Conservation (phyloP, 2,888 invertebrate genomes). For the Thyatira batis region DNA sequence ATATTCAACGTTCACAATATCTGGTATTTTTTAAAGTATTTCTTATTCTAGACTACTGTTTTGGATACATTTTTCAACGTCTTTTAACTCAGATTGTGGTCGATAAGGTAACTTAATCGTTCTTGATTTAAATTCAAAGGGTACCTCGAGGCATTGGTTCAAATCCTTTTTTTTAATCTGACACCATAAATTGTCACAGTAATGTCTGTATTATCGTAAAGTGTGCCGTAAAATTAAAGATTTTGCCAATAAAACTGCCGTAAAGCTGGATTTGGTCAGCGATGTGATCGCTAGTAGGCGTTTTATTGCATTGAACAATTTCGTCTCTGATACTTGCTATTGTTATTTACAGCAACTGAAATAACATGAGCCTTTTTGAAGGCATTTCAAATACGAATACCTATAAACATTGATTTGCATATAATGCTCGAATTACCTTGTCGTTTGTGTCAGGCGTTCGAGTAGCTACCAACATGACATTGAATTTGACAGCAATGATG, state of each 20-base stretch:
- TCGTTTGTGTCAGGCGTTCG: not conserved
- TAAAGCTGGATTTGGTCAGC: slow-evolving; percentile 41
- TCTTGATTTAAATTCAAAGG: not conserved
- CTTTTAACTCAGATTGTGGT: not conserved
- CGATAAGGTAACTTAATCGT: not conserved
- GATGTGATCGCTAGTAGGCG: slow-evolving; percentile 40
- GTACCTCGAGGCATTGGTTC: not conserved
- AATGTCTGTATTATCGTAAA: slow-evolving; percentile 45
- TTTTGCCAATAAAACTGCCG: slow-evolving; percentile 44
- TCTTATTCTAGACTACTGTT: not conserved
- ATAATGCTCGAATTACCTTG: not conserved
- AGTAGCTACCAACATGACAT: not conserved
- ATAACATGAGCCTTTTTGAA: not conserved
- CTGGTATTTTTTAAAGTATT: not conserved
- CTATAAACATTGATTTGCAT: not conserved
- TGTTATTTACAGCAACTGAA: slow-evolving; percentile 1
- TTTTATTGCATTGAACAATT: slow-evolving; percentile 28
- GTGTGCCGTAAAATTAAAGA: slow-evolving; percentile 50
- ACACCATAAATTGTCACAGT: slow-evolving; percentile 19
- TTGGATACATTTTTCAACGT: not conserved
- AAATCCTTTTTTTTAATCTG: slow-evolving; percentile 1
- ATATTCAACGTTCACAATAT: not conserved
- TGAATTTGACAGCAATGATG: not conserved
- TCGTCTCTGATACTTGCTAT: not conserved
- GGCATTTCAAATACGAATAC: not conserved